phyloP scores from a whole-genome alignment of 1,140 invertebrate genomes.

The Trichogramma pretiosum region DNA sequence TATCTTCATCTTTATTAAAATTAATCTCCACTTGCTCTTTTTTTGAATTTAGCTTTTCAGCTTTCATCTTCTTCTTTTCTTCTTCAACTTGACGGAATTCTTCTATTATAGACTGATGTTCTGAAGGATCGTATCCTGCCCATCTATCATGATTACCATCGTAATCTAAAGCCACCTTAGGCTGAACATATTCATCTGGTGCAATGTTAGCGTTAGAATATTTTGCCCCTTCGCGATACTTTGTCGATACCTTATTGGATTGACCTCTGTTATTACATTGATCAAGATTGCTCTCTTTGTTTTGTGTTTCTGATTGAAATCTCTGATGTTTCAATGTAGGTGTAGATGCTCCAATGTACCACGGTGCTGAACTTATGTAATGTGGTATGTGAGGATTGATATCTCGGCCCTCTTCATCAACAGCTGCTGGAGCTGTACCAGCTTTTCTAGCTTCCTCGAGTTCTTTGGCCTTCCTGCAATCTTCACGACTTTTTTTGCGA shows the following conservation, averaged over 20 bases:
- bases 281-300: slow-evolving; percentile 58
- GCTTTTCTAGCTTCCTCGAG: slow-evolving; percentile 97
- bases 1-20: too few relatives aligned
- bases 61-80: too few relatives aligned
- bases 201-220: slow-evolving; percentile 79
- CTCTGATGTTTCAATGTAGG: slow-evolving; percentile 98
- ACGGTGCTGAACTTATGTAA: slow-evolving; percentile 96
- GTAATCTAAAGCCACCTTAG: slow-evolving; percentile 72
- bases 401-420: slow-evolving; percentile 94
- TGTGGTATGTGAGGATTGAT: slow-evolving; percentile 99
- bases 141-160: slow-evolving; percentile 92
- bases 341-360: slow-evolving; percentile 85
- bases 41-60: too few relatives aligned
- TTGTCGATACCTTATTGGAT: slow-evolving; percentile 59
- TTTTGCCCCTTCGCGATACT: slow-evolving; percentile 89
- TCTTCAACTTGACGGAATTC: too few relatives aligned
- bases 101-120: too few relatives aligned
- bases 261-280: slow-evolving; percentile 84
- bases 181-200: slow-evolving; percentile 80
- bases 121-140: too few relatives aligned
- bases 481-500: slow-evolving; percentile 83
- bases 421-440: slow-evolving; percentile 94
- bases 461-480: slow-evolving; percentile 93
- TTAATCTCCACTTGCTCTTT: slow-evolving; percentile 46
- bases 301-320: slow-evolving; percentile 79